These are phyloP conservation scores for Macropus fuliginosus DNA, from an alignment of 2,797 vertebrate species.

Conservation along the genomic window DNA sequence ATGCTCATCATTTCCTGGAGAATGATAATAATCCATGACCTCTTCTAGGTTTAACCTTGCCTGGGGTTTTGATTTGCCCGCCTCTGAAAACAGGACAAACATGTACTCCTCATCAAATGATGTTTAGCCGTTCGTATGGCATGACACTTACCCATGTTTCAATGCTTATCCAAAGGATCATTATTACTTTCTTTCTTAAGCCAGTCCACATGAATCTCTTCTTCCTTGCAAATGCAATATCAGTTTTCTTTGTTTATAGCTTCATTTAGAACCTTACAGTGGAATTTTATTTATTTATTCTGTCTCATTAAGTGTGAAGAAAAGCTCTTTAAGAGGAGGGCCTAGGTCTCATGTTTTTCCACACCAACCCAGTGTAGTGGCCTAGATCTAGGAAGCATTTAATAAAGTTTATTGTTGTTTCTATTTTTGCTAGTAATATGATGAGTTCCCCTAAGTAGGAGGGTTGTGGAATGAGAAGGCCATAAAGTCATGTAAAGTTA, in stretches of 20 bases:
- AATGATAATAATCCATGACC: background rate
- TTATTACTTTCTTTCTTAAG: background rate
- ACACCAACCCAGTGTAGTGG: background rate
- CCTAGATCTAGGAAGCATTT: background rate
- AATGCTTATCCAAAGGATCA: background rate
- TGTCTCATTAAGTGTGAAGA: background rate
- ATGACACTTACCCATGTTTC: background rate
- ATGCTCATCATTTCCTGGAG: background rate
- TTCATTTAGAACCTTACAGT: background rate
- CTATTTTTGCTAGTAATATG: background rate
- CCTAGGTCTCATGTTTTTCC: background rate
- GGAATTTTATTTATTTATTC: background rate
- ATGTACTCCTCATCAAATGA: background rate
- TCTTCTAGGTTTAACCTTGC: background rate
- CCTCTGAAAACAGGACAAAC: background rate
- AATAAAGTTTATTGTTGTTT: background rate
- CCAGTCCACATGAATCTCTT: background rate
- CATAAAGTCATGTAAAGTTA: background rate
- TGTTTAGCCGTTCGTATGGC: background rate
- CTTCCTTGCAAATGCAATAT: background rate
- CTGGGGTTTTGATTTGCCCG: background rate
- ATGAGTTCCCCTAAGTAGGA: background rate
- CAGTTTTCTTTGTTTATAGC: background rate
- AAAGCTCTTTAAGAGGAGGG: background rate
- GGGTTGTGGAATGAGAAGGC: background rate